These are phyloP conservation scores for Oenanthe melanoleuca DNA, from an alignment of 2,113 vertebrate genomes.

Conservation along the genomic window DNA sequence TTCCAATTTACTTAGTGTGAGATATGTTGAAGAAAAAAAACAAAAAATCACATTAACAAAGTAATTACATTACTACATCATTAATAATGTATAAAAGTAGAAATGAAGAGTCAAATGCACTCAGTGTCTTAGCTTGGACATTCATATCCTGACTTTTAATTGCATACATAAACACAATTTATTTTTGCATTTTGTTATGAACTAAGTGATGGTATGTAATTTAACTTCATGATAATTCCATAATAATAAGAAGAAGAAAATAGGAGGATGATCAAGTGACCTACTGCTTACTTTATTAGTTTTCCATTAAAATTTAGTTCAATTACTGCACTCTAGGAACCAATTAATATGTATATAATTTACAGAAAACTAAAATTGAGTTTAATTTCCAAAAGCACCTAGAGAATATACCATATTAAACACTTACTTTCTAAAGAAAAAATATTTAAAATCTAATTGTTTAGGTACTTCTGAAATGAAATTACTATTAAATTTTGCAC, in stretches of 20 bases:
- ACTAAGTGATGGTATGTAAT: not conserved
- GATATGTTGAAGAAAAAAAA: not conserved
- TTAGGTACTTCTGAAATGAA: not conserved
- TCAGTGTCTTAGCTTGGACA: not conserved
- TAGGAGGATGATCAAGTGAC: not conserved
- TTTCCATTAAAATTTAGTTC: not conserved
- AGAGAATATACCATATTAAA: not conserved
- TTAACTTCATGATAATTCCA: not conserved
- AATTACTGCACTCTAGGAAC: not conserved
- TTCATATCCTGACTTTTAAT: not conserved
- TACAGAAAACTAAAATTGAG: not conserved
- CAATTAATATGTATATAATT: not conserved
- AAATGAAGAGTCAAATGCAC: not conserved
- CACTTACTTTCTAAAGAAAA: not conserved
- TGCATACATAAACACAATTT: not conserved
- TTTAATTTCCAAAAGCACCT: not conserved
- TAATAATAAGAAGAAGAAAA: not conserved
- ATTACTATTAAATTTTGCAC: not conserved
- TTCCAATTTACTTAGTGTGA: not conserved
- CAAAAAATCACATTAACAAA: not conserved
- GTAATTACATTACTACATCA: not conserved
- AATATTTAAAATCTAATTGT: not conserved
- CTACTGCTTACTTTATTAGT: not conserved
- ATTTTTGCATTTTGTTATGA: not conserved
- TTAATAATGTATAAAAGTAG: not conserved